Base-by-base conservation (phyloP, 1,140 invertebrate genomes). In the Atta cephalotes region DNA sequence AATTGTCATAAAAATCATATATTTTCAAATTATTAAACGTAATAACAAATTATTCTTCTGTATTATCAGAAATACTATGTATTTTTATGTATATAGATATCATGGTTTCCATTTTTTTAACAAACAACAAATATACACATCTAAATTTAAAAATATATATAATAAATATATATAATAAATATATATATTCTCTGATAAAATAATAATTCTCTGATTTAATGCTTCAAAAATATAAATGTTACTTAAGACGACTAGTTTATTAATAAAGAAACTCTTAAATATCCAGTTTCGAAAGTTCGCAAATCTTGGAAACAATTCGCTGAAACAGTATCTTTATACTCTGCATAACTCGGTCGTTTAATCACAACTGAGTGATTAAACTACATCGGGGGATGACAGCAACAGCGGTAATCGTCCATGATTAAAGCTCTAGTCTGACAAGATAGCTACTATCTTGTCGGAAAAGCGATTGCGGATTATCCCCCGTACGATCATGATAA, bases 401-500 rank as follows among this genome's bases (percentile, higher is more conserved):
- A 45, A 81, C 66, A 56, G 71, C 86, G 78, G 25, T 74, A 72
- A 90, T 92, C 88, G 88, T 90, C 68, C 74, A 56, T 58, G 82
- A 88, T 88, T 58, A 79, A 86, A 88, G 65, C 60, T 88, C 71
- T 65, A 51, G 65, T 62, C 85, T 72, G 56, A 66, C 6, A 56
- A 79, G 88, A 81, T 74, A 76, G 45, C 25, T 25, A 45, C 49
- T 81, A 56, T 85, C 85, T 76, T 77, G 71, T 85, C 25, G 14
- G 62, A 49, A 9, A 77, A 94, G 92, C 91, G 93, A 95, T 95
- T 94, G 92, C 91, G 91, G 93, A 95, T 95, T 91, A 95, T 93
- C 25, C 93, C 84, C 56, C 91, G 72, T 18, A n/a, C 72, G 28
- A 53, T 90, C 88, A 87, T 88, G 92, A 93, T 93, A 94, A 51